Base-by-base conservation (phyloP, 2,797 vertebrate genomes). In the Iguana delicatissima region DNA sequence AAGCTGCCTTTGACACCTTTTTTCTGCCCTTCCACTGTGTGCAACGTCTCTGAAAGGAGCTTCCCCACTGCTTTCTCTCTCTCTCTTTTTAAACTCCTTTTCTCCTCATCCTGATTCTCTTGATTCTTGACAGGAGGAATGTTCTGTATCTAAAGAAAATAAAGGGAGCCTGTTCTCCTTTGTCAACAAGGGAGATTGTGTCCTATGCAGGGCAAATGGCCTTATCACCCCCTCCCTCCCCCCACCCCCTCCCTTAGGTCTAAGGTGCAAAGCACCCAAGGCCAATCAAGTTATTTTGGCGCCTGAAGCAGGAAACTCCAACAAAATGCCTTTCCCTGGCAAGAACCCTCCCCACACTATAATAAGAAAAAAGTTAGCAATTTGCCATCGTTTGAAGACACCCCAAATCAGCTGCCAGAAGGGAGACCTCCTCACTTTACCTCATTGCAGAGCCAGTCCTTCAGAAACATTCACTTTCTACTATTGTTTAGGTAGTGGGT, bases 1-100 rank as follows among this genome's bases (percentile, higher is more conserved):
- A 73, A 57, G 38, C 22, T 5, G 50, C 29, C 77, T 86, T 64
- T 1, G 5, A n/a, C 82, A 82, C 55, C 55, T 26, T 18, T 24
- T 67, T 85, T 29, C 10, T 9, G 26, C 35, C 1, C 77, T 73
- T 86, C 52, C 38, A 13, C n/a, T 35, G 29, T 62, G 24, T 26
- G 18, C 87, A 35, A 32, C 80, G 80, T 32, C 55, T 64, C 82
- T 57, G 29, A 76, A 55, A 87, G 72, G 46, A 6, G 72, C 79
- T 50, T 79, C 82, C 35, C 69, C 29, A 87, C 94, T 88, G 87
- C 57, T 38, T 91, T 92, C 89, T 84, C 74, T 82, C 42, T 69
- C 74, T 64, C 32, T 79, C 85, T 7, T 46, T 4, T 22, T 24
- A 32, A 69, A 32, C n/a, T 46, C 29, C 57, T 29, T 50, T 59